A percentile compares a stretch with the other conserved stretches of the same genome.
phyloP scores from a whole-genome alignment of 1,140 invertebrate species.

The Bombus consobrinus region DNA sequence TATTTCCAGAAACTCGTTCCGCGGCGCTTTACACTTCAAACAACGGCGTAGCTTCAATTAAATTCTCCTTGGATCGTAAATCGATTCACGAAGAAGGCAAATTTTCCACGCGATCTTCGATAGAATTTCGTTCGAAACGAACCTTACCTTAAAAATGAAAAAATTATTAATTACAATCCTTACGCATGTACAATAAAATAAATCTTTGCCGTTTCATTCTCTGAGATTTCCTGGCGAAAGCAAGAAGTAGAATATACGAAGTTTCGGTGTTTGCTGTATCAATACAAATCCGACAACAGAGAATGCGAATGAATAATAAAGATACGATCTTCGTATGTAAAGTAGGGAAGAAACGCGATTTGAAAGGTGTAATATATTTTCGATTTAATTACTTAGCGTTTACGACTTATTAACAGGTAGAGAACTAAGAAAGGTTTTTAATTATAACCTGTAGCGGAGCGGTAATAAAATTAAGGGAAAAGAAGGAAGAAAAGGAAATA shows the following conservation, averaged over 20 bases:
- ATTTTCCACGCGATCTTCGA: not conserved
- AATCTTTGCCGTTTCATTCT: not conserved
- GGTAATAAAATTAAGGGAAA: too few species aligned
- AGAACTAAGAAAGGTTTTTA: not conserved
- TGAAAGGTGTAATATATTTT: not conserved
- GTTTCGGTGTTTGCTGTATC: not conserved
- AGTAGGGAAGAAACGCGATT: not conserved
- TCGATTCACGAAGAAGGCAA: not conserved
- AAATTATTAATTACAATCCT: not conserved
- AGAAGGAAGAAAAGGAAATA: too few species aligned
- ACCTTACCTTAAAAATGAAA: too few species aligned
- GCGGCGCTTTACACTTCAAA: not conserved
- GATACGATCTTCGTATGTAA: slow-evolving; percentile 4
- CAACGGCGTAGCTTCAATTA: not conserved
- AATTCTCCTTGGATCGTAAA: not conserved
- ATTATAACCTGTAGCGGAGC: not conserved
- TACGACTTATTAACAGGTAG: slow-evolving; percentile 13
- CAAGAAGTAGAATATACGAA: not conserved
- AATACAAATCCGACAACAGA: not conserved
- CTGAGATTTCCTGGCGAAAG: not conserved
- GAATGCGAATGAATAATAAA: not conserved
- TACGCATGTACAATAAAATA: not conserved
- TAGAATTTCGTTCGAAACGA: not conserved
- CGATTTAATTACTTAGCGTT: slow-evolving; percentile 9
- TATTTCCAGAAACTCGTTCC: slow-evolving; percentile 11